Percentiles rank a stretch among this genome's conserved stretches.
phyloP scores from a whole-genome alignment of 2,113 vertebrate genomes.

The Microtus montanus region DNA sequence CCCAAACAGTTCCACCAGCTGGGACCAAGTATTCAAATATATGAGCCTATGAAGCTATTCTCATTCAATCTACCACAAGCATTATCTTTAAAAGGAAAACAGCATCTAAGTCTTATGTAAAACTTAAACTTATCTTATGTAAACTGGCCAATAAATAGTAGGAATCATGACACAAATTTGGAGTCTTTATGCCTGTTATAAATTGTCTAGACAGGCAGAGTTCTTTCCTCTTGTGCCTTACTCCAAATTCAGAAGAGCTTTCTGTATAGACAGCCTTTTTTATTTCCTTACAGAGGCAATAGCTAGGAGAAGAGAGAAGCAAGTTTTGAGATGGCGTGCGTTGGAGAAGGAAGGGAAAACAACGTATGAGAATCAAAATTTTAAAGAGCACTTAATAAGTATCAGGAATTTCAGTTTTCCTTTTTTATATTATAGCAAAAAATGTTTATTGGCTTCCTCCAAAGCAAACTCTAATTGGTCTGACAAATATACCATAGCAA shows the following conservation, averaged over 20 bases:
- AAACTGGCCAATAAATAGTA: slow-evolving; percentile 22
- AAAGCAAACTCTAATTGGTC: slow-evolving; percentile 30
- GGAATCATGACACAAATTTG: not conserved
- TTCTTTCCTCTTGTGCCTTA: not conserved
- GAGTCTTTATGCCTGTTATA: not conserved
- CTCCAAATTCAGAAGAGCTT: slow-evolving; percentile 3
- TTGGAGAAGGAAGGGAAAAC: not conserved
- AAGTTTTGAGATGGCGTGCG: not conserved
- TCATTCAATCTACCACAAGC: not conserved
- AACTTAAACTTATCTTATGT: slow-evolving; percentile 1
- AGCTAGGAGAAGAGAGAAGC: not conserved
- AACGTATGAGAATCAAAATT: slow-evolving; percentile 13
- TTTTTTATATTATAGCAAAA: slow-evolving; percentile 36
- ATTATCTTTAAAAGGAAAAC: slow-evolving; percentile 4
- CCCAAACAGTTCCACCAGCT: not conserved
- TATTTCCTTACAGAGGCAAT: not conserved
- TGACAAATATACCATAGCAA: not conserved
- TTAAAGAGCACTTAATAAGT: not conserved
- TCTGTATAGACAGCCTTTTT: not conserved
- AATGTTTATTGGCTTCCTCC: slow-evolving; percentile 25
- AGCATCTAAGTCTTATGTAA: not conserved
- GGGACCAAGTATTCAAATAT: not conserved
- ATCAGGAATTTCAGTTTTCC: not conserved
- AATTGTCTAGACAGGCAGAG: not conserved
- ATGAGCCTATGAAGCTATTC: not conserved